These are phyloP conservation scores for Saguinus midas DNA, from an alignment of 2,113 vertebrate genomes.

Conservation along the genomic window DNA sequence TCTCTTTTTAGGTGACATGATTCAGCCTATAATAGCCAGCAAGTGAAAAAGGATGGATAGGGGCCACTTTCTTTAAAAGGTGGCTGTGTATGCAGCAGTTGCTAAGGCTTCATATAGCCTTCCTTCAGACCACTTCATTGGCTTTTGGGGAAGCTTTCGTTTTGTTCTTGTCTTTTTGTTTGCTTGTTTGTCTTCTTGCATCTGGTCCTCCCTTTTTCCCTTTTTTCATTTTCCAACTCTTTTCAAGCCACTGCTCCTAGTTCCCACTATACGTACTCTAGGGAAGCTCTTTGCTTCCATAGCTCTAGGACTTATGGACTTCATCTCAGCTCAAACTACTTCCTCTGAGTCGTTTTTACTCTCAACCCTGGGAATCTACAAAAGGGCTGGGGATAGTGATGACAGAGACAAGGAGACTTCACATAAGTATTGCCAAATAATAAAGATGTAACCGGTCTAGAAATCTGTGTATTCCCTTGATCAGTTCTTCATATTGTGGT, in stretches of 20 bases:
- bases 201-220: background rate
- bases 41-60: background rate
- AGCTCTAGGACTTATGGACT: background rate
- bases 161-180: background rate
- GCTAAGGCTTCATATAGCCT: background rate
- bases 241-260: background rate
- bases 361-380: background rate
- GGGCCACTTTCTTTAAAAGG: background rate
- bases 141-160: background rate
- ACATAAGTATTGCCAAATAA: background rate
- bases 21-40: background rate
- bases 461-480: background rate
- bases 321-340: background rate
- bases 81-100: background rate
- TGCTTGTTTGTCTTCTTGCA: background rate
- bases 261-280: background rate
- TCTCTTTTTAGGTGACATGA: background rate
- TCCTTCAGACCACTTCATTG: background rate
- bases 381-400: background rate
- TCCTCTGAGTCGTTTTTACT: background rate
- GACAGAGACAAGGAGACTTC: background rate
- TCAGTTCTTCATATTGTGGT: background rate
- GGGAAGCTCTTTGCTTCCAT: background rate
- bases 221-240: background rate
- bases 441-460: background rate